Evolutionary conservation across 2,797 vertebrate genomes (phyloP).

Genomic region (Lacerta viridis): DNA sequence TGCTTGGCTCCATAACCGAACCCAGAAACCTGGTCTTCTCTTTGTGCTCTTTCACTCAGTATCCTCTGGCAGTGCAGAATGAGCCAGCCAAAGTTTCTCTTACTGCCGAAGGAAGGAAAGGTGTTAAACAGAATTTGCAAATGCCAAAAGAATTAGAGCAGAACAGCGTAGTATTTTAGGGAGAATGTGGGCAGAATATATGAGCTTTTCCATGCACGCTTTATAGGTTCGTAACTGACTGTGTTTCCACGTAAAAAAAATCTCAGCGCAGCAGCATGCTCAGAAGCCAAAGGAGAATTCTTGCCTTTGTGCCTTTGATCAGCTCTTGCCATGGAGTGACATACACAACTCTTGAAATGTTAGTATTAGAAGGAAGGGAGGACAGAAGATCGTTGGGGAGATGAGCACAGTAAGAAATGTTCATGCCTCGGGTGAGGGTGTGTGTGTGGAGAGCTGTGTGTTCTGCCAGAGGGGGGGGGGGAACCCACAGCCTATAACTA

Average conservation of each 20-base stretch:
- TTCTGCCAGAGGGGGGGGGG: neutral
- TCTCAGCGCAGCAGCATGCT: neutral
- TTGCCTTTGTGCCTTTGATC: neutral
- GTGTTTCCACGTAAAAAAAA: neutral
- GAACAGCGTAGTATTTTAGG: neutral
- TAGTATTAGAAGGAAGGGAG: neutral
- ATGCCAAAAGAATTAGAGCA: slow-evolving; percentile 17
- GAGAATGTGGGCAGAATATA: neutral
- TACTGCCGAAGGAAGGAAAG: neutral
- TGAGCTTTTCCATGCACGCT: neutral
- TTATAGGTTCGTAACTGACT: neutral
- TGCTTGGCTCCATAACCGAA: neutral
- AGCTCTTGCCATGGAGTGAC: neutral
- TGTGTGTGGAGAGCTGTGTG: neutral
- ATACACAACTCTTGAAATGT: neutral
- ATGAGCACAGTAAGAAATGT: neutral
- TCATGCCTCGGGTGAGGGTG: neutral
- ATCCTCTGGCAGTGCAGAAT: neutral
- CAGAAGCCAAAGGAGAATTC: neutral
- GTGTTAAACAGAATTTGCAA: neutral
- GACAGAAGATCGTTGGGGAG: neutral
- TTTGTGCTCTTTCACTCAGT: neutral
- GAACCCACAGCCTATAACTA: neutral
- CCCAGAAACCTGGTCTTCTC: neutral
- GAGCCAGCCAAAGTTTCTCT: neutral